phyloP scores from a whole-genome alignment of 2,113 vertebrate genomes.

The Nymphicus hollandicus region DNA sequence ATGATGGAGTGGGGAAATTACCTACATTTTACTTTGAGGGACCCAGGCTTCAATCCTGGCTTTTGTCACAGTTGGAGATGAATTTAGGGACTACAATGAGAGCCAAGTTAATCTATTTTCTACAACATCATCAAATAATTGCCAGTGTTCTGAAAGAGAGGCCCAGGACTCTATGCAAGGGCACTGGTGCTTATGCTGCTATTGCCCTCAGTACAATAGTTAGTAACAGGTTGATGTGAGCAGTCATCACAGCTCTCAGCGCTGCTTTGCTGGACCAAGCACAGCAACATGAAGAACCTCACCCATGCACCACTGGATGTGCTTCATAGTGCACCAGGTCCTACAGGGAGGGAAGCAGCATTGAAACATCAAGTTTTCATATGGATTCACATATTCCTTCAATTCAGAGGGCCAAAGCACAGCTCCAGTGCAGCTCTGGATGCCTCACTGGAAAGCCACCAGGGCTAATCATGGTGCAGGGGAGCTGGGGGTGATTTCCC shows the following conservation, averaged over 20 bases:
- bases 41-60: neutral
- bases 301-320: fast-evolving
- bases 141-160: neutral
- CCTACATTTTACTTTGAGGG: slow-evolving; percentile 41
- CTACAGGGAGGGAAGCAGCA: neutral
- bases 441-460: neutral
- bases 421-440: neutral
- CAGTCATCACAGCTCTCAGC: neutral
- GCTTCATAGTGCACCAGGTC: neutral
- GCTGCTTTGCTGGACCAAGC: neutral
- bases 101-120: slow-evolving; percentile 13
- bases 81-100: slow-evolving; percentile 30
- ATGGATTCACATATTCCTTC: neutral
- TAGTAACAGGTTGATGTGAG: neutral
- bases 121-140: slow-evolving; percentile 12
- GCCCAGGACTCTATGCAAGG: neutral
- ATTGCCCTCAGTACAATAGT: neutral
- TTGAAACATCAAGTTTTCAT: neutral
- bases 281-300: neutral
- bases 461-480: neutral
- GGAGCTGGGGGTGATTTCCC: neutral
- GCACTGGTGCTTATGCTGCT: neutral
- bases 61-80: slow-evolving; percentile 31
- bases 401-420: neutral
- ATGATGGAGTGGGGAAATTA: slow-evolving; percentile 44